Conservation (phyloP, 2,888 invertebrate genomes). For the Nematopogon swammerdamellus region DNA sequence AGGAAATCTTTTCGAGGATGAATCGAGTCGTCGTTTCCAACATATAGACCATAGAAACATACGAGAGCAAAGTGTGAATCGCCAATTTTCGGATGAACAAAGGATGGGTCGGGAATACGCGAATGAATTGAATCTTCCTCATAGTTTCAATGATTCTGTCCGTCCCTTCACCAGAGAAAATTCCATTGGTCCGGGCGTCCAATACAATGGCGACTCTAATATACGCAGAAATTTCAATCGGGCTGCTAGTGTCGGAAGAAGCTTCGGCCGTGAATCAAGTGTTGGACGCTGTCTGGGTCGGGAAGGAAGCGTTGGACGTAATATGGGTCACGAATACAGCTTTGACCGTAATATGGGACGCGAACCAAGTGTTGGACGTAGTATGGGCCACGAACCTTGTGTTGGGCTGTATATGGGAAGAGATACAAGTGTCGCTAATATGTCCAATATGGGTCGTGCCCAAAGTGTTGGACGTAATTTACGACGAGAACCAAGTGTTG, state of each 20-base stretch:
- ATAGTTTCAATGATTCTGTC: too few species aligned
- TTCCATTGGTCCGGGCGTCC: too few species aligned
- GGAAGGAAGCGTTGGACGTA: slow-evolving; percentile 3
- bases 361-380: slow-evolving; percentile 22
- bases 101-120: not conserved
- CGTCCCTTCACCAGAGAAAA: too few species aligned
- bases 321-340: slow-evolving; percentile 32
- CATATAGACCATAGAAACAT: too few species aligned
- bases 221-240: not conserved
- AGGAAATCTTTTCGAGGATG: too few species aligned
- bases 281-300: not conserved
- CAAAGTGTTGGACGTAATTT: slow-evolving; percentile 19
- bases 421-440: not conserved
- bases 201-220: too few species aligned
- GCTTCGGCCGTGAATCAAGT: not conserved
- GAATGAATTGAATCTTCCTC: too few species aligned
- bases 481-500: slow-evolving; percentile 9
- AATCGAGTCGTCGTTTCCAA: too few species aligned
- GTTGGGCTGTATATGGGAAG: not conserved
- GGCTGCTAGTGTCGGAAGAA: not conserved
- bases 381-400: slow-evolving; percentile 2
- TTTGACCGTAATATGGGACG: slow-evolving; percentile 20
- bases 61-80: too few species aligned
- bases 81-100: too few species aligned
- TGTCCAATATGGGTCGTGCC: slow-evolving; percentile 20